Evolutionary conservation across 2,797 vertebrate species (phyloP), one percentile per base, ranked within the genome.

Genomic region (Prionace glauca): DNA sequence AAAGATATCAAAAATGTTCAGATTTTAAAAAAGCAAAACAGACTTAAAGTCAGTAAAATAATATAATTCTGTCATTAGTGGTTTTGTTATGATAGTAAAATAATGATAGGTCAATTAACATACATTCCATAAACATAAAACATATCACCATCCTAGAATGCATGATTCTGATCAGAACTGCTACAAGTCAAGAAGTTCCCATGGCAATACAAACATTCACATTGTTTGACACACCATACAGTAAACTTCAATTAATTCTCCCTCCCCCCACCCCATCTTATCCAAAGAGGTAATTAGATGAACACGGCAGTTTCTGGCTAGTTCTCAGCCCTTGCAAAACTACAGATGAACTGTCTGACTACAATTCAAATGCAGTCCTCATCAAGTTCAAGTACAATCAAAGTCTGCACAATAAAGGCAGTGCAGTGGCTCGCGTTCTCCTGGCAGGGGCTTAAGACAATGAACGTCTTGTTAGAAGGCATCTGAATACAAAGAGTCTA

Each of bases 401-500:
- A 96, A 97, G 96, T 95, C 77, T 96, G 95, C 96, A 97, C 97
- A 97, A 97, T 97, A 96, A 97, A 97, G 97, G 96, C 97, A 96
- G 96, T 96, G 97, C 97, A 96, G 96, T 96, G 97, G 96, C 97
- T 97, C 96, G 97, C 97, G 96, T 96, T 96, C 96, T 96, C 96
- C 96, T 97, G 96, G 97, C 97, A 96, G 97, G 96, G 96, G 97
- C 96, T 87, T 96, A 96, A 97, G 97, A 98, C 98, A 98, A 98
- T 97, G 97, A 97, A 96, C 96, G 96, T 77, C 96, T 97, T 98
- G 97, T 97, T 98, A 97, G 97, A 97, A 97, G 97, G 97, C 97
- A 97, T 97, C 96, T 77, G 95, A 69, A 96, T 96, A 98, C 98
- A 98, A 98, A 98, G 98, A 97, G 97, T 97, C 97, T 97, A 97